Conservation (phyloP, 2,797 vertebrate genomes). For the Loriculus beryllinus region DNA sequence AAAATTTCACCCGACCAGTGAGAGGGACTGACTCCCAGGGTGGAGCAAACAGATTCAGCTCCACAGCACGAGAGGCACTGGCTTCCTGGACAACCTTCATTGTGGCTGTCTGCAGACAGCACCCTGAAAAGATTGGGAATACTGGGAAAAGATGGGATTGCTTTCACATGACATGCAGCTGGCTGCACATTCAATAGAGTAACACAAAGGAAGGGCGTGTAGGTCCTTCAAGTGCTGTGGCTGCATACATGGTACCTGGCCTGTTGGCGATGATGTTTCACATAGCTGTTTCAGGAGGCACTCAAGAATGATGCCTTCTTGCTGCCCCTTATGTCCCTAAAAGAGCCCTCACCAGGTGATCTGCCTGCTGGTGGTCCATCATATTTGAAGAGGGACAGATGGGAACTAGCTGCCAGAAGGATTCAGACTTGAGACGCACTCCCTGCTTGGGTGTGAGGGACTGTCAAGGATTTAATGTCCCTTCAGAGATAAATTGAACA, state of each 20-base stretch:
- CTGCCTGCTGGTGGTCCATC: not conserved
- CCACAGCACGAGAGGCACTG: not conserved
- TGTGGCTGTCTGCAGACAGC: not conserved
- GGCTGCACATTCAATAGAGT: not conserved
- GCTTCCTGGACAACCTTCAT: not conserved
- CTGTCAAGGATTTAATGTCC: not conserved
- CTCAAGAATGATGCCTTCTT: not conserved
- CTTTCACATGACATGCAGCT: not conserved
- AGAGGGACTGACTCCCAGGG: not conserved
- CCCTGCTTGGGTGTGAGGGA: not conserved
- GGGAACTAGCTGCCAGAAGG: not conserved
- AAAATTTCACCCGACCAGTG: not conserved
- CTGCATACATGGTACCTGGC: rapidly evolving
- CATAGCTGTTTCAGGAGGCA: not conserved
- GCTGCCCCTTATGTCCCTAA: not conserved
- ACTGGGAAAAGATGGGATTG: not conserved
- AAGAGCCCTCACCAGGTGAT: not conserved
- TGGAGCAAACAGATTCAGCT: not conserved
- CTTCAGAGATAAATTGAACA: not conserved
- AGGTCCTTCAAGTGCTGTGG: not conserved
- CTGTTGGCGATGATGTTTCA: not conserved
- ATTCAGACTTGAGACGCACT: not conserved
- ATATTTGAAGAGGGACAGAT: not conserved
- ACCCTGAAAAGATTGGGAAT: not conserved
- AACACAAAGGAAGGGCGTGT: not conserved